These are phyloP conservation scores for Tubulanus polymorphus DNA, from an alignment of 2,888 invertebrate species.

Conservation along the genomic window DNA sequence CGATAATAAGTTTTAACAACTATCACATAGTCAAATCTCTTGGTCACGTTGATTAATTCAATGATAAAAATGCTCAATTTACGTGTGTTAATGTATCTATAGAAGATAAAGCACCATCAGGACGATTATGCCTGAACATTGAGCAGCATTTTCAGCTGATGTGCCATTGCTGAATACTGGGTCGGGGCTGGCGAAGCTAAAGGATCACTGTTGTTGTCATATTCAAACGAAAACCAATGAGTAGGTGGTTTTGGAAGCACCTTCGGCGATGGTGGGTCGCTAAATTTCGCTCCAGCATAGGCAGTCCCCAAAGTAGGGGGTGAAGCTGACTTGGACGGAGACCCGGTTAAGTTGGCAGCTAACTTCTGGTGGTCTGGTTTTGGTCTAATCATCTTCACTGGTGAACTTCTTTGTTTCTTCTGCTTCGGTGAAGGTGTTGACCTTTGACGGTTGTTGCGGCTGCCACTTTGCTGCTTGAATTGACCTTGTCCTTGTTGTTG, in stretches of 20 bases:
- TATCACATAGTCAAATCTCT: no score
- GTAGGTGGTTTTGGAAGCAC: slow-evolving; percentile 75
- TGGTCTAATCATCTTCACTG: no score
- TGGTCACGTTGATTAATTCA: no score
- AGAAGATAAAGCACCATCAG: no score
- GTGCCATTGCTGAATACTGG: slow-evolving; percentile 36
- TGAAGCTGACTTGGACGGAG: not conserved
- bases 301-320: slow-evolving; percentile 17
- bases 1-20: no score
- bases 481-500: no score
- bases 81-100: no score
- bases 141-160: slow-evolving; percentile 45
- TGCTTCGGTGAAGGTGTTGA: not conserved
- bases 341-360: no score
- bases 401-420: not conserved
- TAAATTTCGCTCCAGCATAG: slow-evolving; percentile 74
- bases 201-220: slow-evolving; percentile 9
- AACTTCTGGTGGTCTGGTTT: no score
- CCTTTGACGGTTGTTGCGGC: no score
- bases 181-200: slow-evolving; percentile 14
- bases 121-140: slow-evolving; percentile 32
- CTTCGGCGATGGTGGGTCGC: slow-evolving; percentile 74
- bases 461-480: no score
- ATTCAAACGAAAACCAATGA: slow-evolving; percentile 63
- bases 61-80: no score